These are phyloP conservation scores for Helicolenus hilgendorfi DNA, from an alignment of 2,797 vertebrate genomes.

Conservation along the genomic window DNA sequence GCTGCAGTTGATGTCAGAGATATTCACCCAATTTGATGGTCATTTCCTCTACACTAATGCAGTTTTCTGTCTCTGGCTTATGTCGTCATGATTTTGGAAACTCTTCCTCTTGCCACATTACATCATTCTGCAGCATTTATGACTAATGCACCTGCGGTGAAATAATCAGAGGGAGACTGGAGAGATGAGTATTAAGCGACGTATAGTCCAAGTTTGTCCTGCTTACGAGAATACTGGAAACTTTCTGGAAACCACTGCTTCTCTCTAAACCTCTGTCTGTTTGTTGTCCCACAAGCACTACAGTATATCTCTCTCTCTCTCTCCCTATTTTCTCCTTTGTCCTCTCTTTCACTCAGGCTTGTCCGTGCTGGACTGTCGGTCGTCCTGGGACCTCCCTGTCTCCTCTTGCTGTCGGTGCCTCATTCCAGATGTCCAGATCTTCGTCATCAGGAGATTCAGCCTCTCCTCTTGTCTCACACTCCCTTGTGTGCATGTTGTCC, in stretches of 20 bases:
- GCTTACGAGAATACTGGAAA: not conserved
- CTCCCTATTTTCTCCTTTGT: not conserved
- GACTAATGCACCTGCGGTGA: conserved; percentile 43
- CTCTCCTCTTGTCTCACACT: not conserved
- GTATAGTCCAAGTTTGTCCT: not conserved
- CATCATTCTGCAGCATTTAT: conserved; percentile 49
- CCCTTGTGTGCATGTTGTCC: not conserved
- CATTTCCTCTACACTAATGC: not conserved
- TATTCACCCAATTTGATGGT: not conserved
- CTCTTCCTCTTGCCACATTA: conserved; percentile 22
- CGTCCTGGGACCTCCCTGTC: too few relatives aligned
- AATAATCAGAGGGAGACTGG: not conserved
- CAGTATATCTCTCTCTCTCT: not conserved
- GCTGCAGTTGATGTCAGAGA: not conserved
- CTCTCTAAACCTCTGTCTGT: not conserved
- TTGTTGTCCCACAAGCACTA: not conserved
- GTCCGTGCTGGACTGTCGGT: not conserved
- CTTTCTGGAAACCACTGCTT: not conserved
- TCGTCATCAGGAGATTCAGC: not conserved
- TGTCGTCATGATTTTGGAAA: conserved; percentile 12
- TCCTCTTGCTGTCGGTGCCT: too few relatives aligned
- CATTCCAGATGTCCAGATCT: not conserved
- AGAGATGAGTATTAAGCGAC: not conserved
- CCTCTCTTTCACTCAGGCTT: not conserved
- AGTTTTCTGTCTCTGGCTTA: not conserved